These are phyloP conservation scores for Trypoxylus dichotomus DNA, from an alignment of 1,140 invertebrate species.

Conservation along the genomic window DNA sequence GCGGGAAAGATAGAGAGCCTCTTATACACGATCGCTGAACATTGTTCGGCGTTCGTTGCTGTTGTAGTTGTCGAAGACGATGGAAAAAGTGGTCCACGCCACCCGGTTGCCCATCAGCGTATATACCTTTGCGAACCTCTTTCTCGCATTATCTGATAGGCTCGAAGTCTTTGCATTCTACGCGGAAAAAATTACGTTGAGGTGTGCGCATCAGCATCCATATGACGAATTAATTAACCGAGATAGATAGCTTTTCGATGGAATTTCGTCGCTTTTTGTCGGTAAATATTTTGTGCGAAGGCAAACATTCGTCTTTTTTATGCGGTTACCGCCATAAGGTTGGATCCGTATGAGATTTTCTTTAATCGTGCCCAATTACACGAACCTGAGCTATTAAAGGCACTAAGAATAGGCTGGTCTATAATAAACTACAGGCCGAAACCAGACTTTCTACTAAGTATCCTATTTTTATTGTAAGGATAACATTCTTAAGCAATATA, in stretches of 20 bases:
- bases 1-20: no score
- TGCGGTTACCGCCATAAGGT: no score
- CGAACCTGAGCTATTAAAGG: no score
- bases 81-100: background rate
- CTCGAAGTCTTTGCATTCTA: background rate
- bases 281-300: background rate
- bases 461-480: no score
- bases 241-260: background rate
- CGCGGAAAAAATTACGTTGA: background rate
- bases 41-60: background rate
- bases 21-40: background rate
- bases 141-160: background rate
- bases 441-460: no score
- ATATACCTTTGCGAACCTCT: background rate
- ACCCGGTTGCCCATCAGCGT: background rate
- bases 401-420: no score
- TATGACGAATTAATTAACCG: background rate
- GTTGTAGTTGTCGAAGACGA: background rate
- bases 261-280: background rate
- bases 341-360: no score
- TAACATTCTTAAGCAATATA: no score
- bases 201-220: background rate
- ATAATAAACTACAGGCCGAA: no score
- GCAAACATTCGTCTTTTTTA: background rate
- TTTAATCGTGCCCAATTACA: no score